Evolutionary conservation across 2,113 vertebrate genomes (phyloP).

Genomic region (Odocoileus hemionus): DNA sequence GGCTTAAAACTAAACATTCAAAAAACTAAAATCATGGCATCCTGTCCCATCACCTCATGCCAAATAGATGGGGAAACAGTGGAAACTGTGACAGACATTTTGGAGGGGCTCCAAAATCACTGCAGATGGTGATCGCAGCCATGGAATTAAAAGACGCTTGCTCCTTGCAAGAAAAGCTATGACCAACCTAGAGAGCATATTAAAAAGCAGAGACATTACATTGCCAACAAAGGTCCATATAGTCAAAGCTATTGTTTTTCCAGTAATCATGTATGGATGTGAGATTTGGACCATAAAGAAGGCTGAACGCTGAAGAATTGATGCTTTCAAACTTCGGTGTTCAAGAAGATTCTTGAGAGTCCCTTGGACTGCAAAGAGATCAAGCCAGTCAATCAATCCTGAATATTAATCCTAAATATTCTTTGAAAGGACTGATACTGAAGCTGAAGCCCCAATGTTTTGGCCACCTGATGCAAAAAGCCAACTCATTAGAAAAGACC

Average conservation of each 20-base stretch:
- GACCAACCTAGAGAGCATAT: not conserved
- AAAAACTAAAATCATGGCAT: not conserved
- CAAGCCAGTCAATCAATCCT: not conserved
- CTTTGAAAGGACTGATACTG: not conserved
- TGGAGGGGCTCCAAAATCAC: not conserved
- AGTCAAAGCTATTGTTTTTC: not conserved
- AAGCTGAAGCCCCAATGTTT: not conserved
- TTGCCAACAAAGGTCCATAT: not conserved
- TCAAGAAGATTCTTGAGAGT: not conserved
- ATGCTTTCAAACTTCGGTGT: not conserved
- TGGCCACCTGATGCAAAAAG: not conserved
- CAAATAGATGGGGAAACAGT: not conserved
- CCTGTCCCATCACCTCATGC: not conserved
- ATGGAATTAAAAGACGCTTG: not conserved
- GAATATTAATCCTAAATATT: not conserved
- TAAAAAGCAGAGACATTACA: not conserved
- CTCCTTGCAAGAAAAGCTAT: not conserved
- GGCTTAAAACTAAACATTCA: not conserved
- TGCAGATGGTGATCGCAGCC: not conserved
- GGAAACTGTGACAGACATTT: not conserved
- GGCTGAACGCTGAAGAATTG: accelerated
- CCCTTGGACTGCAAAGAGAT: not conserved
- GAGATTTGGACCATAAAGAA: not conserved
- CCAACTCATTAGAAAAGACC: not conserved
- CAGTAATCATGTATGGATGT: not conserved